Evolutionary conservation across 2,113 vertebrate species (phyloP), one percentile per base, ranked within the genome.

Genomic region (Cricetomys ansorgei): DNA sequence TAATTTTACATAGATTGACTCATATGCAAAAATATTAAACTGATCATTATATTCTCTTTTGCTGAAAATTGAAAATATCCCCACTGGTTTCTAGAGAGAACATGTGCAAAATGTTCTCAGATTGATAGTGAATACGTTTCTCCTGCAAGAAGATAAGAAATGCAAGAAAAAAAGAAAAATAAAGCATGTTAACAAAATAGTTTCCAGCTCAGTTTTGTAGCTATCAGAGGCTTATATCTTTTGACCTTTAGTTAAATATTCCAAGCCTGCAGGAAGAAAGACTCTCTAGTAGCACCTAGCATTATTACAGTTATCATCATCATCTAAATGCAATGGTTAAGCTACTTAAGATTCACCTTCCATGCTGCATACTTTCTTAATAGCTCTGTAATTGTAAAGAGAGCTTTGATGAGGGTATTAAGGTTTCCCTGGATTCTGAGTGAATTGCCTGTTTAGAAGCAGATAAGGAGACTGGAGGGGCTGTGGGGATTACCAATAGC

Each of bases 311-410:
- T 96, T 96, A 97, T 96, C 96, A 92, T 90, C 76, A 96, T 95
- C 80, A 92, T 84, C 80, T 92, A 97, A 97, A 95, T 88, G 62
- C 21, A 96, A 96, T 94, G 70, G 85, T 92, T 92, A 92, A 93
- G 84, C 93, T 97, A 86, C 95, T 97, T 96, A 97, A 94, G 96
- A 92, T 88, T 97, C 94, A 96, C 93, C 95, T 93, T 96, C 88
- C 19, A 85, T 93, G 94, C 50, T 92, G 80, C 79, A 87, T 53
- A 86, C 81, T 92, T 94, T 89, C 73, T 93, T 96, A 97, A 97
- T 94, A 93, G 55, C 57, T 90, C 67, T 92, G 37, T 96, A 96
- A 95, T 94, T 97, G 90, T 95, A 97, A 95, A 96, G 62, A 96
- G n/a, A 59, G 75, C 84, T 96, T 96, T 96, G 93, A 94, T 98